Conservation (phyloP, 2,888 invertebrate genomes). For the Clepsis dumicolana region DNA sequence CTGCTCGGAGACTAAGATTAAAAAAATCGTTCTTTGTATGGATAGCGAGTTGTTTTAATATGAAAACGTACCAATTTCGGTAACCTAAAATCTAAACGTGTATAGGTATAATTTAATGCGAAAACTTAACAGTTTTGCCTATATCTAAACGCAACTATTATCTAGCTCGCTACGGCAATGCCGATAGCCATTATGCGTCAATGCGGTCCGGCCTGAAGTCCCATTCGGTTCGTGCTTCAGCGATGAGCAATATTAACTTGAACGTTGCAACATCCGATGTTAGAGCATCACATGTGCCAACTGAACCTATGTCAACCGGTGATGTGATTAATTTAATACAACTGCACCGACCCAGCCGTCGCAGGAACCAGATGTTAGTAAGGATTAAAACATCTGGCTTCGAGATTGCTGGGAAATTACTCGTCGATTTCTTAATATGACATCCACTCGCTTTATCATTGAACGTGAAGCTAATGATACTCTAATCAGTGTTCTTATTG, state of each 20-base stretch:
- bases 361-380: constrained; percentile 41
- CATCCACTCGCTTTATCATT: too few species aligned
- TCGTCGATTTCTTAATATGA: background rate
- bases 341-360: constrained; percentile 57
- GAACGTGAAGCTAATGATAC: too few species aligned
- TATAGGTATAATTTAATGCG: too few species aligned
- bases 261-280: background rate
- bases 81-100: too few species aligned
- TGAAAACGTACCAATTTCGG: too few species aligned
- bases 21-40: too few species aligned
- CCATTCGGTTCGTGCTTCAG: background rate
- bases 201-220: background rate
- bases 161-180: background rate
- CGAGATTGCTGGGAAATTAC: background rate
- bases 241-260: constrained; percentile 13
- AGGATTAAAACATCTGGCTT: background rate
- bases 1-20: too few species aligned
- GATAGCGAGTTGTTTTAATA: too few species aligned
- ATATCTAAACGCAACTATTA: background rate
- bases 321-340: constrained; percentile 63
- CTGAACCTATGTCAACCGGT: constrained; percentile 52
- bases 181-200: constrained; percentile 4
- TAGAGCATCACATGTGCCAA: constrained; percentile 18
- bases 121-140: too few species aligned
- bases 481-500: too few species aligned